Base-by-base conservation (phyloP, 2,797 vertebrate genomes). In the Tragelaphus oryx region DNA sequence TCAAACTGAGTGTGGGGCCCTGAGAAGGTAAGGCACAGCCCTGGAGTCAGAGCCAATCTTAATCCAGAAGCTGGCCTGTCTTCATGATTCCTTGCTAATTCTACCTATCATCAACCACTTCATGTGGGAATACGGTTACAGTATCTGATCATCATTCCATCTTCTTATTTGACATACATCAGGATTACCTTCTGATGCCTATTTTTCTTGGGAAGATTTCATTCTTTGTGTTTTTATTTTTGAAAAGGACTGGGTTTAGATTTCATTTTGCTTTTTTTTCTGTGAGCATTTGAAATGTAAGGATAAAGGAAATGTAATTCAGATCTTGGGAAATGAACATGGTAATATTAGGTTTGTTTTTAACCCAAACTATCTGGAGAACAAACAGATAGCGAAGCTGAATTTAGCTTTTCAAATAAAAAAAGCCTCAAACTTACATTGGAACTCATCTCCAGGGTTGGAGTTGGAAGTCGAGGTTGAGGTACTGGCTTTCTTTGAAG, bases 401-500 rank as follows among this genome's bases (percentile, higher is more conserved):
- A 95, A 76, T 52, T 75, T 46, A 81, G 8, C 5, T 65, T 87
- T 91, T 95, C 24, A 81, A 87, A 81, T 46, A 5, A 44, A 17
- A 85, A 33, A 90, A 60, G 48, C 59, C 75, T 94, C 24, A 30
- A 30, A 80, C 98, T 97, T 98, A 99, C 99, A 97, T 98, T 98
- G 74, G 98, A 98, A 24, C 99, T 98, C 41, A 96, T 97, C 74
- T 99, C 98, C 96, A 99, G 98, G 55, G 81, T 92, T 50, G 99
- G 99, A 37, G 99, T 99, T 71, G 97, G 97, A 78, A 99, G 99
- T 9, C 98, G 98, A 97, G 98, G 98, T 78, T 97, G 82, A 17
- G 98, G 98, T 60, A 98, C 98, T 95, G 99, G 97, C 57, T 97
- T 98, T 98, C 97, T 99, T 78, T 98, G 94, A 94, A 98, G 98